Evolutionary conservation across 2,113 vertebrate genomes (phyloP), one percentile per base, ranked within the genome.

Genomic region (Chrysochloris asiatica): DNA sequence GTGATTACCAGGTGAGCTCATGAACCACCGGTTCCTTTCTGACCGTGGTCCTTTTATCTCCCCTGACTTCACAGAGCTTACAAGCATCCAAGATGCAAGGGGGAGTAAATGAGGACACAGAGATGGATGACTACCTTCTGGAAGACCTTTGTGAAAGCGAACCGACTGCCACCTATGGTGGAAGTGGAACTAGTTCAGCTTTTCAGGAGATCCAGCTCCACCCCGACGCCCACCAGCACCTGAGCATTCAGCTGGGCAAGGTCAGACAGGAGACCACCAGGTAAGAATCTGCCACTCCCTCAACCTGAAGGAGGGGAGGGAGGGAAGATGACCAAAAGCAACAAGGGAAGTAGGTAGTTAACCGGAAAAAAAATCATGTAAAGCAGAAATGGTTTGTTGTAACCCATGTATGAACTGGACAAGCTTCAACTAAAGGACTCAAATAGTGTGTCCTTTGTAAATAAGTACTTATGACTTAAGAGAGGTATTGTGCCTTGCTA

Each of bases 241-340:
- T 98, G 71, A 98, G 96, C n/a, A 92, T 97, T 3, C 98, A 99
- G 96, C 95, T 99, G 90, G 97, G 95, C 48, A 97, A 98, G 16
- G 97, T 99, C 43, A 98, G 98, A 94, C 98, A 98, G 28, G 98
- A 99, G 95, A 99, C 98, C 5, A 98, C 96, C 97, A 98, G 99
- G 99, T 99, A 96, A 95, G 52, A 38, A 76, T 24, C 75, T 69
- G n/a, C 7, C 3, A 28, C 2, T 22, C 69, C 24, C 1, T 69
- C 2, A n/a, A 26, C 50, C n/a, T 48, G 26, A 10, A 71, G 67
- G 12, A 56, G 50, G 45, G 16, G 16, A 33, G 19, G 52, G 52
- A 4, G n/a, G n/a, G n/a, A n/a, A n/a, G 22, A 0, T 56, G 30
- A 71, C 9, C 3, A 12, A 38, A 67, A n/a, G 24, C 65, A 61